Percentiles rank a stretch among this genome's conserved stretches.
phyloP scores from a whole-genome alignment of 2,113 vertebrate genomes.

The Platichthys flesus region DNA sequence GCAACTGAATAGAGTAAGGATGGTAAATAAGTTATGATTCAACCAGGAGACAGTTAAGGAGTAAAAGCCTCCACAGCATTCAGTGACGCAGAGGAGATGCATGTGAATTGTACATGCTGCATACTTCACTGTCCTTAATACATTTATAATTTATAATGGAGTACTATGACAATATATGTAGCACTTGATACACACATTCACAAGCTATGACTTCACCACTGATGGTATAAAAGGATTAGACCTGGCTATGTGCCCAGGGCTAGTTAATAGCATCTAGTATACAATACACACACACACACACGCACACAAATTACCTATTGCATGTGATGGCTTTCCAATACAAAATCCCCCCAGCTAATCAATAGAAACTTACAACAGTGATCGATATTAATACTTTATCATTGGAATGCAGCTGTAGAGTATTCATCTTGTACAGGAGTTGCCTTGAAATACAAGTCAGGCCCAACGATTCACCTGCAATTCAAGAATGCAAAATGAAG shows the following conservation, averaged over 20 bases:
- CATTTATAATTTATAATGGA: constrained; percentile 15
- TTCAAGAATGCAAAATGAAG: constrained; percentile 4
- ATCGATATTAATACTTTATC: constrained; percentile 21
- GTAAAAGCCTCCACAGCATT: too few species aligned
- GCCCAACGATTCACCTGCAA: not conserved
- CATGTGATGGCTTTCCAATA: not conserved
- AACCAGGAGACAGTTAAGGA: too few species aligned
- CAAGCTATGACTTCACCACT: constrained; percentile 14
- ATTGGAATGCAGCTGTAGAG: not conserved
- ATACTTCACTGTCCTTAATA: not conserved
- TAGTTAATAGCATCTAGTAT: constrained; percentile 27
- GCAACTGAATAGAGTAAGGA: too few species aligned
- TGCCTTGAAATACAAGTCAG: constrained; percentile 15
- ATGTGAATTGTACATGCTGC: too few species aligned
- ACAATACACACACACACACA: constrained; percentile 24
- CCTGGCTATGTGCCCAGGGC: constrained; percentile 35
- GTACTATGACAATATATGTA: constrained; percentile 31
- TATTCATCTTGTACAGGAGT: constrained; percentile 12
- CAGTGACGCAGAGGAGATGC: too few species aligned
- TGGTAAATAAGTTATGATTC: too few species aligned
- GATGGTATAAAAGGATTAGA: constrained; percentile 41
- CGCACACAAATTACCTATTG: constrained; percentile 2
- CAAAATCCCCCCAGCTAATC: not conserved
- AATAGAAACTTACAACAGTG: constrained; percentile 1
- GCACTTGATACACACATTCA: constrained; percentile 16